A percentile compares a stretch with the other conserved stretches of the same genome.
These are phyloP conservation scores for Zhuqinia jingwanae DNA, from an alignment of 2,888 invertebrate species.

Conservation along the genomic window DNA sequence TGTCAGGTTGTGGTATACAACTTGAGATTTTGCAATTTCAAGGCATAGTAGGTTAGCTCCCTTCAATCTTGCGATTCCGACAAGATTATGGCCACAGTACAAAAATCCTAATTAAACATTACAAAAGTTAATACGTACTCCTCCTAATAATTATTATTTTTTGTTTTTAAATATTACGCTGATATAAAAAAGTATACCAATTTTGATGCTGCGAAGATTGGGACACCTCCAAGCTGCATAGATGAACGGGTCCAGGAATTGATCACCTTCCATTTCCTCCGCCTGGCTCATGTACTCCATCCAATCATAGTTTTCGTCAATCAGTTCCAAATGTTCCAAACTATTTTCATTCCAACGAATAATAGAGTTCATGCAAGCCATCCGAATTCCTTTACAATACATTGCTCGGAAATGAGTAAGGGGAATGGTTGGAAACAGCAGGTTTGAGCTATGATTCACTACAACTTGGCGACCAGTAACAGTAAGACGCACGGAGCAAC, in stretches of 20 bases:
- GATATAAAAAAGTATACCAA: conserved; percentile 61
- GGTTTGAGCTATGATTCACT: conserved; percentile 75
- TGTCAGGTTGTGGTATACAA: conserved; percentile 74
- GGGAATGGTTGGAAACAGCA: conserved; percentile 76
- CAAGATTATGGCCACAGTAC: conserved; percentile 85
- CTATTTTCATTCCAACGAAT: conserved; percentile 77
- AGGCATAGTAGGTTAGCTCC: conserved; percentile 83
- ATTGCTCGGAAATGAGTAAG: conserved; percentile 78
- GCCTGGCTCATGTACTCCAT: conserved; percentile 77
- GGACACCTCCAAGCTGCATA: conserved; percentile 78
- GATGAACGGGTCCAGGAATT: conserved; percentile 78
- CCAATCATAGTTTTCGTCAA: conserved; percentile 77
- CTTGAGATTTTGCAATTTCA: conserved; percentile 83
- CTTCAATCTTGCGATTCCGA: conserved; percentile 85
- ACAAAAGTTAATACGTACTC: neutral
- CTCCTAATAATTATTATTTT: neutral
- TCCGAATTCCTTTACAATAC: conserved; percentile 77
- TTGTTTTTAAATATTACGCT: neutral
- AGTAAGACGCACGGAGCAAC: conserved; percentile 76
- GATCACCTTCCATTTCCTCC: conserved; percentile 72
- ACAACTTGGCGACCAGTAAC: conserved; percentile 73
- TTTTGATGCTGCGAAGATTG: conserved; percentile 77
- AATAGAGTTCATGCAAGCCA: conserved; percentile 77
- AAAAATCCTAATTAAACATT: conserved; percentile 80
- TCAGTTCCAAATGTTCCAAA: conserved; percentile 77